phyloP scores from a whole-genome alignment of 1,140 invertebrate species.

The Gryllus bimaculatus region DNA sequence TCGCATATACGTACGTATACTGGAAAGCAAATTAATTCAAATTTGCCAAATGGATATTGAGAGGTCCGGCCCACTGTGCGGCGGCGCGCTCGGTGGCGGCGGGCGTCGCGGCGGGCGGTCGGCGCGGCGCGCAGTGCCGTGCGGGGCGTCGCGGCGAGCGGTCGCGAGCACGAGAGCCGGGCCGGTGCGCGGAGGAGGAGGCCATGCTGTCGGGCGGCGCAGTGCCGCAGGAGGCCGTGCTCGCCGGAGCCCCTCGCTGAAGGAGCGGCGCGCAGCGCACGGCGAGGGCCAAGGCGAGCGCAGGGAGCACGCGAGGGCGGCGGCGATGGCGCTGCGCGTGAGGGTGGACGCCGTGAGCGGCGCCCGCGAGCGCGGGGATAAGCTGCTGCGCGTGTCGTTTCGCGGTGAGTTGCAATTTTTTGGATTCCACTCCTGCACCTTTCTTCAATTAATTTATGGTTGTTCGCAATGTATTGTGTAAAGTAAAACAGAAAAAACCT shows the following conservation, averaged over 20 bases:
- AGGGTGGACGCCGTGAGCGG: not conserved
- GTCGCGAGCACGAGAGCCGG: not conserved
- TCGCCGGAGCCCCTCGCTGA: not conserved
- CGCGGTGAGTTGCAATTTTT: not conserved
- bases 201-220: not conserved
- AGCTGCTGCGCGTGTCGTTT: not conserved
- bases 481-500: too few relatives aligned
- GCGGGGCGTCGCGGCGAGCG: not conserved
- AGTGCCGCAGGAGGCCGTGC: not conserved
- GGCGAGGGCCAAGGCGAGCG: too few relatives aligned
- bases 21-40: too few relatives aligned
- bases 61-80: too few relatives aligned
- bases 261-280: not conserved
- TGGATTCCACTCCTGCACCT: too few relatives aligned
- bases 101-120: too few relatives aligned
- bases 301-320: not conserved
- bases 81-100: too few relatives aligned
- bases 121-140: not conserved
- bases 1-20: too few relatives aligned
- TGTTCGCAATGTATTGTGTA: too few relatives aligned
- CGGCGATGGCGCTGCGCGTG: not conserved
- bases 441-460: too few relatives aligned
- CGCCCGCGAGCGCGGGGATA: not conserved
- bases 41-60: too few relatives aligned
- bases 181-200: not conserved